Conservation (phyloP, 2,113 vertebrate species). For the Alethe castanea region DNA sequence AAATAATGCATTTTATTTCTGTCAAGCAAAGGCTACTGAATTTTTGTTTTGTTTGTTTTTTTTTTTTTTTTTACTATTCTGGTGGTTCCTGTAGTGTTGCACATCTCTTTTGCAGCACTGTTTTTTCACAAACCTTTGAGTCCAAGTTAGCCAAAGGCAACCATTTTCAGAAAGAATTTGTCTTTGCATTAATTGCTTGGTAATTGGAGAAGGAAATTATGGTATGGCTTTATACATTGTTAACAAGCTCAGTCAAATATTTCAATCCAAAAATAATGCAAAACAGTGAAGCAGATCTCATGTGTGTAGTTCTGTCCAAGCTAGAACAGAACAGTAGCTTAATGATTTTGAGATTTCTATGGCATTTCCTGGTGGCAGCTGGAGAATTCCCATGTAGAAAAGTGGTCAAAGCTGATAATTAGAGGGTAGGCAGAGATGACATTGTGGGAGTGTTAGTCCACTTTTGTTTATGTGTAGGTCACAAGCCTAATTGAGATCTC, state of each 20-base stretch:
- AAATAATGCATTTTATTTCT: neutral
- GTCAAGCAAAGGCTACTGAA: neutral
- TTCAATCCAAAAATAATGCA: neutral
- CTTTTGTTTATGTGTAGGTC: neutral
- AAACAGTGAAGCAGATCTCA: neutral
- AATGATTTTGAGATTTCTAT: rapidly evolving
- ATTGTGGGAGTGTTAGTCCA: neutral
- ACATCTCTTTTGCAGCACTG: neutral
- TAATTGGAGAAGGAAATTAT: neutral
- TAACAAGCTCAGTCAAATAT: neutral
- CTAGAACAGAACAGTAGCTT: neutral
- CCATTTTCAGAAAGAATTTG: neutral
- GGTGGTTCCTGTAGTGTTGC: neutral
- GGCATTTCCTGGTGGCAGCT: neutral
- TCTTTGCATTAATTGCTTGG: neutral
- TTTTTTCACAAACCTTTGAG: neutral
- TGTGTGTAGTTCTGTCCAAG: neutral
- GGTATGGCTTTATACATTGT: neutral
- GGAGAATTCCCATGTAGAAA: neutral
- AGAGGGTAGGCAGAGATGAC: neutral
- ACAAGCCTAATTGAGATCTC: neutral
- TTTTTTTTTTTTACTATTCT: neutral
- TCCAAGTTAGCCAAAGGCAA: neutral
- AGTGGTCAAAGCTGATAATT: neutral
- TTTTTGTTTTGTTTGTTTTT: slow-evolving; percentile 25